Evolutionary conservation across 2,113 vertebrate species (phyloP).

Genomic region (Mionectes macconnelli): DNA sequence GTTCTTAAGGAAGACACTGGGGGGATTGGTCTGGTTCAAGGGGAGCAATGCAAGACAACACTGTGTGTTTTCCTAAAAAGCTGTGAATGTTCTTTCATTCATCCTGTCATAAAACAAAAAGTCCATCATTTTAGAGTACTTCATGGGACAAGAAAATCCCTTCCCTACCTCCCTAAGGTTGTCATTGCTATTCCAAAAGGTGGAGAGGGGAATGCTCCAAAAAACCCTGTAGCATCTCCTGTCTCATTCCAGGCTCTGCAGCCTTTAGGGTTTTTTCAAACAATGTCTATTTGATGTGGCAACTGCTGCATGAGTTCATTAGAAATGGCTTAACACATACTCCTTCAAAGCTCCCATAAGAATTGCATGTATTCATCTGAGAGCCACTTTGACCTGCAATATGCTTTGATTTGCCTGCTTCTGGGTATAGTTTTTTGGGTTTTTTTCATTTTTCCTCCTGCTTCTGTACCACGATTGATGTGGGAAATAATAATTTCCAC

Average conservation of each 20-base stretch:
- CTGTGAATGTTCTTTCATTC: background rate
- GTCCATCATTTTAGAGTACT: background rate
- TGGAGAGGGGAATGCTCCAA: background rate
- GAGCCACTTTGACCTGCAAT: background rate
- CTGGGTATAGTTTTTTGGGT: background rate
- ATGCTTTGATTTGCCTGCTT: background rate
- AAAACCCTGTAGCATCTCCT: background rate
- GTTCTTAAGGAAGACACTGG: background rate
- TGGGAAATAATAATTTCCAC: conserved; percentile 22
- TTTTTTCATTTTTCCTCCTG: background rate
- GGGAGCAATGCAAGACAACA: background rate
- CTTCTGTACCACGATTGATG: background rate
- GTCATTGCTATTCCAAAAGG: background rate
- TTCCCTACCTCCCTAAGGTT: background rate
- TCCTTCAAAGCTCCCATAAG: background rate
- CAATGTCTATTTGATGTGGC: background rate
- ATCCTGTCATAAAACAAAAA: background rate
- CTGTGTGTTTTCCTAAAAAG: background rate
- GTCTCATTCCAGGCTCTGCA: background rate
- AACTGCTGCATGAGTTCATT: background rate
- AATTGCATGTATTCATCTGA: background rate
- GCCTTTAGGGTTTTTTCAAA: background rate
- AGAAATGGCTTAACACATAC: background rate
- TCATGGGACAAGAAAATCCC: background rate
- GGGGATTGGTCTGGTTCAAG: background rate